Evolutionary conservation across 2,797 vertebrate species (phyloP).

Genomic region (Fistularia tabacaria): DNA sequence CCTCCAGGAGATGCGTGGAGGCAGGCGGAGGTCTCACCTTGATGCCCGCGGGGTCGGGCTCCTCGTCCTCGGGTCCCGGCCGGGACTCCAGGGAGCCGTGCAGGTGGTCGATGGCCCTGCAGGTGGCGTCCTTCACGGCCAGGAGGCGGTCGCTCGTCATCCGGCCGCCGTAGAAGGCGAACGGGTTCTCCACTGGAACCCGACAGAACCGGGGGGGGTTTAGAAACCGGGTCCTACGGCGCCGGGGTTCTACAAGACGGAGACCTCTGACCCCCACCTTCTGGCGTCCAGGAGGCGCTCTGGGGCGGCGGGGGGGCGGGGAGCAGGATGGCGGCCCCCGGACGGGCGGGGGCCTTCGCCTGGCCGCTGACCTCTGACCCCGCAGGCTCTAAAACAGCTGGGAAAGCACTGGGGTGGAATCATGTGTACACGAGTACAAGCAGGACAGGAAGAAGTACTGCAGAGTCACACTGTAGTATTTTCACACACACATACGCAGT

Average conservation of each 20-base stretch:
- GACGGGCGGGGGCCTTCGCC: conserved; percentile 50
- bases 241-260: too few relatives aligned
- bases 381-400: conserved; percentile 36
- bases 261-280: too few relatives aligned
- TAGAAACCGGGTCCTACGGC: too few relatives aligned
- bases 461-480: too few relatives aligned
- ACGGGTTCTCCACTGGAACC: conserved; percentile 48
- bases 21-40: conserved; percentile 68
- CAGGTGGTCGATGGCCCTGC: conserved; percentile 85
- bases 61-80: conserved; percentile 69
- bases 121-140: conserved; percentile 76
- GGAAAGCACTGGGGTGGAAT: background rate
- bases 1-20: background rate
- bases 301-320: conserved; percentile 45
- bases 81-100: conserved; percentile 86
- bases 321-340: conserved; percentile 57
- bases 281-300: conserved; percentile 42
- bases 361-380: conserved; percentile 21
- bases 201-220: background rate
- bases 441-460: too few relatives aligned
- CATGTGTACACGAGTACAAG: too few relatives aligned
- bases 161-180: conserved; percentile 74
- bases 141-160: conserved; percentile 72
- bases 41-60: conserved; percentile 83
- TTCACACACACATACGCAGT: too few relatives aligned